These are phyloP conservation scores for Agonopterix subpropinquella DNA, from an alignment of 2,888 invertebrate species.

Conservation along the genomic window DNA sequence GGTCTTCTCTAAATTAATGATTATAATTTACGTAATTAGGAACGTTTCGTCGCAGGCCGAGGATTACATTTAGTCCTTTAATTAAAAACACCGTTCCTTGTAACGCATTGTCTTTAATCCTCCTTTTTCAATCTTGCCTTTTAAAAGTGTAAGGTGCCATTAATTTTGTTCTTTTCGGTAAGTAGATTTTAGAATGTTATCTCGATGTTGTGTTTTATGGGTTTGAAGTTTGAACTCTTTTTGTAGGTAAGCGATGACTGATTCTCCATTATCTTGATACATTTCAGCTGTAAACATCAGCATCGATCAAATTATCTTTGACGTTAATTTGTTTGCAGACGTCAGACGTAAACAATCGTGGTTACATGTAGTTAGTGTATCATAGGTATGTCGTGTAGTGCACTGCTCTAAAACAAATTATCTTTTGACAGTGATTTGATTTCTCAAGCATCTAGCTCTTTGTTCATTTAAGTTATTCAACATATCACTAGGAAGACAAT, in stretches of 20 bases:
- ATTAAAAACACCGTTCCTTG: background rate
- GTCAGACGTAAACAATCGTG: background rate
- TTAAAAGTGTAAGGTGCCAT: no score
- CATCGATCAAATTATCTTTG: conserved; percentile 17
- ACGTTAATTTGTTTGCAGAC: conserved; percentile 15
- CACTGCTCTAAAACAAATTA: no score
- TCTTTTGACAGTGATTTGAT: no score
- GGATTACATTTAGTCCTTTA: conserved; percentile 21
- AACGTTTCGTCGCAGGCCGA: conserved; percentile 14
- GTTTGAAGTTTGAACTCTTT: no score
- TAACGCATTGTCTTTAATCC: background rate
- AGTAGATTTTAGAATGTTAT: no score
- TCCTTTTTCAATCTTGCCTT: no score
- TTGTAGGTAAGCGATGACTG: background rate
- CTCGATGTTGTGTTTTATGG: no score
- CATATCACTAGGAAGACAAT: no score
- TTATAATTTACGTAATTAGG: conserved; percentile 33
- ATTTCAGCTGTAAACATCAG: conserved; percentile 12
- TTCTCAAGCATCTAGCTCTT: no score
- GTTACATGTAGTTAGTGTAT: background rate
- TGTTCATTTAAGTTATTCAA: no score
- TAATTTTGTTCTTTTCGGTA: no score
- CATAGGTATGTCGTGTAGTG: no score
- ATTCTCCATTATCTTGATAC: conserved; percentile 6
- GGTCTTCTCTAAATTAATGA: conserved; percentile 34